phyloP scores from a whole-genome alignment of 2,888 invertebrate genomes.

The Oxytorus armatus region DNA sequence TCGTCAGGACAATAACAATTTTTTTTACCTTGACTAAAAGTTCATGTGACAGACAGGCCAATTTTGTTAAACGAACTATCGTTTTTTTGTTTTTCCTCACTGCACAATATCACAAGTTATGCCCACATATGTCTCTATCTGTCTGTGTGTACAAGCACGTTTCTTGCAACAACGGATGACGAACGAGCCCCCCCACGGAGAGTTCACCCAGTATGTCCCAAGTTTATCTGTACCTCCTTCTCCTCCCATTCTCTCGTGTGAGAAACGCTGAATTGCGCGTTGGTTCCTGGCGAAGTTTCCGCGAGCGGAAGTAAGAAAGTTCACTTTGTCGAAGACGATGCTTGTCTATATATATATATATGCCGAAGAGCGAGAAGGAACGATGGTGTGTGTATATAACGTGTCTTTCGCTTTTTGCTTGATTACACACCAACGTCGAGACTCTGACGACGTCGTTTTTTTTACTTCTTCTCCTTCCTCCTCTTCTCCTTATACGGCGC shows the following conservation, averaged over 20 bases:
- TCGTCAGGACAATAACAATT: too few species aligned
- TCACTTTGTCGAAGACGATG: conserved; percentile 41
- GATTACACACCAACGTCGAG: conserved; percentile 33
- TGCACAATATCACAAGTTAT: too few species aligned
- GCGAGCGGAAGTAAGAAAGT: conserved; percentile 58
- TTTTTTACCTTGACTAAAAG: too few species aligned
- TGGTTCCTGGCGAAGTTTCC: conserved; percentile 55
- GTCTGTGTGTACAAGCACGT: background rate
- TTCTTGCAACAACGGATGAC: conserved; percentile 45
- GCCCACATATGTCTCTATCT: too few species aligned
- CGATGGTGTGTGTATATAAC: background rate
- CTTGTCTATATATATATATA: conserved; percentile 15
- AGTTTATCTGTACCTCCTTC: conserved; percentile 56
- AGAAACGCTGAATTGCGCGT: conserved; percentile 49
- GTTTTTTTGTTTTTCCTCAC: too few species aligned
- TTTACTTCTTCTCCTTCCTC: background rate
- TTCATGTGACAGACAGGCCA: too few species aligned
- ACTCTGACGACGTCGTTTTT: conserved; percentile 27
- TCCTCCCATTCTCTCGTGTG: too few species aligned
- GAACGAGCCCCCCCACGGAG: conserved; percentile 36
- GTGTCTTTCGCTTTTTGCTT: conserved; percentile 24
- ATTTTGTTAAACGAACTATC: too few species aligned
- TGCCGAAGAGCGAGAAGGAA: background rate
- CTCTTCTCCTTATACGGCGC: conserved; percentile 13
- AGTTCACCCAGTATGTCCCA: conserved; percentile 43